Percentiles rank a stretch among this genome's conserved stretches.
These are phyloP conservation scores for Eurois occulta DNA, from an alignment of 2,888 invertebrate species.

Conservation along the genomic window DNA sequence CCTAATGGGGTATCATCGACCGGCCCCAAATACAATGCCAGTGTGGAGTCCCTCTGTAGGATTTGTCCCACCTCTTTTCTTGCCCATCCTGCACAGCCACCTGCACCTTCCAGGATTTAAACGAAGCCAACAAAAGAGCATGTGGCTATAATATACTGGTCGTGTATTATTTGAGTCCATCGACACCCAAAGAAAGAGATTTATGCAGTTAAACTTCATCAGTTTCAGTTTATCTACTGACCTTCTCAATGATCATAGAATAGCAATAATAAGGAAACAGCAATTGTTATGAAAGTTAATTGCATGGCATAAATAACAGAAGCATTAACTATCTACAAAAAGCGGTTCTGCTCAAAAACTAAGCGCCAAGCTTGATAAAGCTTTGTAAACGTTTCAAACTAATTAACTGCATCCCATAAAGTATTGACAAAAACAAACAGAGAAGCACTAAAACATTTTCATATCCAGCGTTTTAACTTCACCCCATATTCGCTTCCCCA, in stretches of 20 bases:
- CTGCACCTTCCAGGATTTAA: too few relatives aligned
- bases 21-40: too few relatives aligned
- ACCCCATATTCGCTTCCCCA: conserved; percentile 14
- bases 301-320: neutral
- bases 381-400: conserved; percentile 26
- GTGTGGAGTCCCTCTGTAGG: too few relatives aligned
- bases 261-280: neutral
- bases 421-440: conserved; percentile 27
- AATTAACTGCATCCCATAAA: conserved; percentile 33
- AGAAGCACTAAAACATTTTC: conserved; percentile 50
- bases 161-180: too few relatives aligned
- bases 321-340: neutral
- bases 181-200: too few relatives aligned
- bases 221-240: neutral
- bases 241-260: neutral
- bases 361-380: neutral
- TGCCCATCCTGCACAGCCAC: too few relatives aligned
- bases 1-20: too few relatives aligned
- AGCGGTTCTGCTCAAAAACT: neutral
- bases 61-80: too few relatives aligned
- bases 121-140: too few relatives aligned
- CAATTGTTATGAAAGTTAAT: neutral
- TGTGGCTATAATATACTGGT: too few relatives aligned
- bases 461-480: conserved; percentile 34
- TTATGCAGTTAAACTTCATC: neutral